A percentile compares a stretch with the other conserved stretches of the same genome.
These are phyloP conservation scores for Atethmia centrago DNA, from an alignment of 2,888 invertebrate species.

Conservation along the genomic window DNA sequence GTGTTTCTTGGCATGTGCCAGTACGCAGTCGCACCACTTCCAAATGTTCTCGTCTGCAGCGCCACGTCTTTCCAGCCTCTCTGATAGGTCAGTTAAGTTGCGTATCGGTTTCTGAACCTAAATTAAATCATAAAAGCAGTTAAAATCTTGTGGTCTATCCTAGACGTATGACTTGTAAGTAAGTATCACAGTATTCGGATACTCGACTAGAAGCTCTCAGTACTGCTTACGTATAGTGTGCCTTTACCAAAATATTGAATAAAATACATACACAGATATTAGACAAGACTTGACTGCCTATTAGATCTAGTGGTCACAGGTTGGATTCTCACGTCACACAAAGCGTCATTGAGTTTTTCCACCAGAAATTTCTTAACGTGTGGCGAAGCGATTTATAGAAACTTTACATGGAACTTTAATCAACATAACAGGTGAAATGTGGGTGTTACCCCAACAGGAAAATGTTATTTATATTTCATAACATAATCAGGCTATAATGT, in stretches of 20 bases:
- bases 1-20: constrained; percentile 65
- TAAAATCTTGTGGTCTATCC: too few species aligned
- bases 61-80: constrained; percentile 79
- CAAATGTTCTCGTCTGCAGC: constrained; percentile 83
- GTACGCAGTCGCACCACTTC: constrained; percentile 80
- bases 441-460: not conserved
- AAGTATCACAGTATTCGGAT: not conserved
- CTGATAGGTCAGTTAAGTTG: constrained; percentile 77
- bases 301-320: not conserved
- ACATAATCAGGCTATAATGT: too few species aligned
- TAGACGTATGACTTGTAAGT: not conserved
- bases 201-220: not conserved
- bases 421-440: not conserved
- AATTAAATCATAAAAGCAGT: constrained; percentile 3
- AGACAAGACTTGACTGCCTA: not conserved
- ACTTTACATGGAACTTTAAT: not conserved
- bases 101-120: constrained; percentile 76
- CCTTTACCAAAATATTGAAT: not conserved
- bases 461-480: not conserved
- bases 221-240: not conserved
- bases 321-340: not conserved
- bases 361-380: too few species aligned
- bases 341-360: not conserved
- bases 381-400: not conserved
- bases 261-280: not conserved